Conservation (phyloP, 2,888 invertebrate genomes). For the Sinhomidia bicolor region DNA sequence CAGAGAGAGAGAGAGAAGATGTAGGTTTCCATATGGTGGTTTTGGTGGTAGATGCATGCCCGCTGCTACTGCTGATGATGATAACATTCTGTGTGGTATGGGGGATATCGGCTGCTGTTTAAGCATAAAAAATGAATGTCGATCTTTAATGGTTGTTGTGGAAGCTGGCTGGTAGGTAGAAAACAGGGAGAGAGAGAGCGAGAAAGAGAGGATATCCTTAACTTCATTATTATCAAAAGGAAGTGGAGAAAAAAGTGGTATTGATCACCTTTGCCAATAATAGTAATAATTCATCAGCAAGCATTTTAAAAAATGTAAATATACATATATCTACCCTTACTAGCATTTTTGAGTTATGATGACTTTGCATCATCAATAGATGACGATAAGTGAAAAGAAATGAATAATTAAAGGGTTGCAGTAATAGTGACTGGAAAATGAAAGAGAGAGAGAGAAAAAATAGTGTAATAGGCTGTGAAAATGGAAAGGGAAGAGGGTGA, state of each 20-base stretch:
- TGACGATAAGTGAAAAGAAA: neutral
- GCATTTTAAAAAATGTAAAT: neutral
- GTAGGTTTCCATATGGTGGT: conserved; percentile 27
- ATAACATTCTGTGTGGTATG: neutral
- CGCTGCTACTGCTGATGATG: neutral
- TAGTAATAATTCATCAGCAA: conserved; percentile 3
- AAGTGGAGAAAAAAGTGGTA: conserved; percentile 19
- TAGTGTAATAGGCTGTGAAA: neutral
- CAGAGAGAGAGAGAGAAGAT: no score
- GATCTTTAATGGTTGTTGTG: conserved; percentile 32
- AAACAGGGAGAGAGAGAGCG: no score
- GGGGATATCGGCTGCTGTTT: neutral
- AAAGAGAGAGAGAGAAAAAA: neutral
- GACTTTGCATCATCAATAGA: no score
- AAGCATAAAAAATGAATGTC: conserved; percentile 22
- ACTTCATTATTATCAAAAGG: conserved; percentile 35
- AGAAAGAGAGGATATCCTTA: neutral
- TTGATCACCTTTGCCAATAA: conserved; percentile 32
- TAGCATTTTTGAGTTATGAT: neutral
- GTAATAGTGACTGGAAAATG: conserved; percentile 12
- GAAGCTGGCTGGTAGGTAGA: no score
- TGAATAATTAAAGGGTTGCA: conserved; percentile 31
- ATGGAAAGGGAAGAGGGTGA: neutral
- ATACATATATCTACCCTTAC: neutral
- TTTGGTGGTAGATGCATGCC: neutral